A percentile compares a stretch with the other conserved stretches of the same genome.
These are phyloP conservation scores for Adineta ricciae DNA, from an alignment of 2,888 invertebrate species.

Conservation along the genomic window DNA sequence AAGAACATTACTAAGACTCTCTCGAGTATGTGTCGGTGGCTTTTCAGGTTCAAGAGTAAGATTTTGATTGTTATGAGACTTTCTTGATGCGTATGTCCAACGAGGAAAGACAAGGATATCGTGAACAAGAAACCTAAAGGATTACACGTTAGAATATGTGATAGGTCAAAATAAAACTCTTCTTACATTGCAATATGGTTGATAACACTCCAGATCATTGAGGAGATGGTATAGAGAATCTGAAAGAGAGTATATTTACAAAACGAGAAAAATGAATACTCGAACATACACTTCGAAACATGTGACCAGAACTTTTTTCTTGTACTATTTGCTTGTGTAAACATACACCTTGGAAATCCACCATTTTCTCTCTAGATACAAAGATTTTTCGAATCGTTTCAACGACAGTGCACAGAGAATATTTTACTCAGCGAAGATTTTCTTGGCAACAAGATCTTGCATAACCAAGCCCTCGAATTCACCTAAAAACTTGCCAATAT, in stretches of 20 bases:
- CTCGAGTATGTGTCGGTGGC: not conserved
- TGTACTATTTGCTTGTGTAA: not conserved
- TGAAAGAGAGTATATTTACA: not conserved
- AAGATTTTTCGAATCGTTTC: not conserved
- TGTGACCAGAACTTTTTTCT: not conserved
- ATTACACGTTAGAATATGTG: not conserved
- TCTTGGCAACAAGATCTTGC: not conserved
- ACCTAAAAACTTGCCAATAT: not conserved
- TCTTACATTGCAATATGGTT: not conserved
- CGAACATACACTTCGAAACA: not conserved
- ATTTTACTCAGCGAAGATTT: not conserved
- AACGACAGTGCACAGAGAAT: not conserved
- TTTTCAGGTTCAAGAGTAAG: not conserved
- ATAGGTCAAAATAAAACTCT: not conserved
- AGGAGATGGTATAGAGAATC: not conserved
- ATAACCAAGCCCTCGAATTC: not conserved
- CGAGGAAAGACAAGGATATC: not conserved
- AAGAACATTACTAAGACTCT: constrained; percentile 3
- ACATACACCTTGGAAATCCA: constrained; percentile 20
- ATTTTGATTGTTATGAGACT: not conserved
- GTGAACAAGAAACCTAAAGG: not conserved
- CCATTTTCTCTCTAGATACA: not conserved
- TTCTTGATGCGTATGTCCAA: not conserved
- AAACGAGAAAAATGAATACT: not conserved
- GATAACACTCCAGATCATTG: not conserved